Conservation (phyloP, 2,797 vertebrate genomes). For the Sebastes jordani region DNA sequence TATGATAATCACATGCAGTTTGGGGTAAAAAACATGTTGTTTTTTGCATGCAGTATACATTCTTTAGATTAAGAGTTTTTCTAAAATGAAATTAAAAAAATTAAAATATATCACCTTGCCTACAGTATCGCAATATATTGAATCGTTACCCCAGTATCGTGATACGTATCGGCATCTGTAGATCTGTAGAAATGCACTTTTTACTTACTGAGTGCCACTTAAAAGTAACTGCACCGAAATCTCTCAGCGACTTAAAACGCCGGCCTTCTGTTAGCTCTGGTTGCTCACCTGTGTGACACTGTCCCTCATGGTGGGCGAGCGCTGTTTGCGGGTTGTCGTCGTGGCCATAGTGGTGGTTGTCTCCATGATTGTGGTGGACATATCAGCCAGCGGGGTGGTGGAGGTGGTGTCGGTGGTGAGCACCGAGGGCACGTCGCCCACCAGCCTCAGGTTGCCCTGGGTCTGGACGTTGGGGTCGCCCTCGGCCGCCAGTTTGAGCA, state of each 20-base stretch:
- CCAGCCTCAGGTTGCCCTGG: constrained; percentile 92
- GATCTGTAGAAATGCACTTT: too few relatives aligned
- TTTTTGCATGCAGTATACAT: too few relatives aligned
- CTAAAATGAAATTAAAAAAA: fast-evolving
- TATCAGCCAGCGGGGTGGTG: constrained; percentile 92
- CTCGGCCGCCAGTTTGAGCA: constrained; percentile 93
- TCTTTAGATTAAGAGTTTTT: too few relatives aligned
- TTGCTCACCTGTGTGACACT: constrained; percentile 91
- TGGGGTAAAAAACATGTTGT: too few relatives aligned
- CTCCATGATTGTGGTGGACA: constrained; percentile 98
- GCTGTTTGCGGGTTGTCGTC: constrained; percentile 92
- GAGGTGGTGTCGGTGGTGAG: constrained; percentile 91
- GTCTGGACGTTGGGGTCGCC: constrained; percentile 91
- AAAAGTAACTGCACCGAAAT: constrained; percentile 2
- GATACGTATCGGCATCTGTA: too few relatives aligned
- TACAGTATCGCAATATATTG: too few relatives aligned
- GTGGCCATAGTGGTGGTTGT: constrained; percentile 96
- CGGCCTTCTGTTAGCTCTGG: not conserved
- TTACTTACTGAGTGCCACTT: not conserved
- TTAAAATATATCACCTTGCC: too few relatives aligned
- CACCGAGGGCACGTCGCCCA: constrained; percentile 92
- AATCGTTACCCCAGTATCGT: too few relatives aligned
- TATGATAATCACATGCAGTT: too few relatives aligned
- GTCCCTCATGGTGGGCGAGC: constrained; percentile 93
- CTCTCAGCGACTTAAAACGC: constrained; percentile 3